Conservation (phyloP, 2,888 invertebrate species). For the Drosophila gaucha region DNA sequence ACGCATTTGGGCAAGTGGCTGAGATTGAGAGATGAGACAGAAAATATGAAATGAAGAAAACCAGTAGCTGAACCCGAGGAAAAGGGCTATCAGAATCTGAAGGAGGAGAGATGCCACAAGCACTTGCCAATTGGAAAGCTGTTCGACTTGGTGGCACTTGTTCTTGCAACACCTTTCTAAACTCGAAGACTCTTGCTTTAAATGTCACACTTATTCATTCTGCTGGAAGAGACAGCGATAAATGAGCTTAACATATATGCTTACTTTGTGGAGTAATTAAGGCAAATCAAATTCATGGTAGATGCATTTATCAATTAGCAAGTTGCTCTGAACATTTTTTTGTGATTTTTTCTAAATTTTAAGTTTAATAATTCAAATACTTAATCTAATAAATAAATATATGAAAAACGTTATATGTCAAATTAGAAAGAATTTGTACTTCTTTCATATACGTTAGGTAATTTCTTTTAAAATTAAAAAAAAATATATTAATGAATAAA, state of each 20-base stretch:
- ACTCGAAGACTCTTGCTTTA: not conserved
- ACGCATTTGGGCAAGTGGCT: conserved; percentile 32
- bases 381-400: too few relatives aligned
- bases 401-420: too few relatives aligned
- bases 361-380: too few relatives aligned
- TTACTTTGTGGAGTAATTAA: not conserved
- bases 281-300: too few relatives aligned
- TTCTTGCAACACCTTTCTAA: conserved; percentile 17
- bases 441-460: too few relatives aligned
- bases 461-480: too few relatives aligned
- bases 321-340: too few relatives aligned
- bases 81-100: conserved; percentile 11
- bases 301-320: too few relatives aligned
- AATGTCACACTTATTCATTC: conserved; percentile 5
- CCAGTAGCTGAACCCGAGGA: conserved; percentile 7
- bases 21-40: conserved; percentile 11
- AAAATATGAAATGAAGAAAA: not conserved
- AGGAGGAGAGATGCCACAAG: not conserved
- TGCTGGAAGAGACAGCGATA: not conserved
- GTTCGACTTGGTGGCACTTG: conserved; percentile 18
- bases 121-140: conserved; percentile 21
- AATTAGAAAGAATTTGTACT: too few relatives aligned
- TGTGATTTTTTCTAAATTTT: too few relatives aligned
- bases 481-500: too few relatives aligned
- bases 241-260: not conserved